Base-by-base conservation (phyloP, 2,113 vertebrate genomes). In the Cyprinodon variegatus region DNA sequence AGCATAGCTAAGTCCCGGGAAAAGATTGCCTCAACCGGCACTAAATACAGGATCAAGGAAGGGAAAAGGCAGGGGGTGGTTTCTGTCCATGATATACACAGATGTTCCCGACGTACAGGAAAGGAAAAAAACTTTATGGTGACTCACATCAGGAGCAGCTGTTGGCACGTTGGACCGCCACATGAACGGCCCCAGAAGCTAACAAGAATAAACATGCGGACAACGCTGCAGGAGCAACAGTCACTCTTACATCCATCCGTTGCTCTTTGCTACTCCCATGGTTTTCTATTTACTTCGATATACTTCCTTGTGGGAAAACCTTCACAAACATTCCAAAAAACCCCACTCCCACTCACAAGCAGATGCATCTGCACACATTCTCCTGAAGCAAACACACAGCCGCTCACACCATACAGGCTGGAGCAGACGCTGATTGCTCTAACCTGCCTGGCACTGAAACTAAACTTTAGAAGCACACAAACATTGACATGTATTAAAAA, bases 31-130 rank as follows among this genome's bases (percentile, higher is more conserved):
- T 91, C 88, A 90, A 83, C 83, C 73, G 29, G 79, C 9, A 65
- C 86, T 86, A 87, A 86, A 91, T 90, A 86, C 88, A 90, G 86
- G 82, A 89, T 91, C 80, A 82, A 87, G 76, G 84, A 88, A 91
- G 81, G 80, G 87, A 89, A 88, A 88, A 88, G 83, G 65, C 87
- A 81, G 74, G 75, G 76, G 85, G 72, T 72, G 74, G 80, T 85
- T 90, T 90, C 77, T 80, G 67, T 67, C 77, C 67, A 65, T 68
- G 79, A 80, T 14, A 87, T 46, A 75, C 68, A 72, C 48, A 72
- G 60, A 73, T 57, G 39, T 65, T 70, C 66, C 65, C 45, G 65
- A 70, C 48, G 41, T 14, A 61, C 40, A 48, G 45, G 20, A 57
- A 57, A 29, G 29, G 61, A 77, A 57, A 65, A 66, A 75, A 73